A percentile compares a stretch with the other conserved stretches of the same genome.
These are phyloP conservation scores for Ophion slaviceki DNA, from an alignment of 2,888 invertebrate genomes.

Conservation along the genomic window DNA sequence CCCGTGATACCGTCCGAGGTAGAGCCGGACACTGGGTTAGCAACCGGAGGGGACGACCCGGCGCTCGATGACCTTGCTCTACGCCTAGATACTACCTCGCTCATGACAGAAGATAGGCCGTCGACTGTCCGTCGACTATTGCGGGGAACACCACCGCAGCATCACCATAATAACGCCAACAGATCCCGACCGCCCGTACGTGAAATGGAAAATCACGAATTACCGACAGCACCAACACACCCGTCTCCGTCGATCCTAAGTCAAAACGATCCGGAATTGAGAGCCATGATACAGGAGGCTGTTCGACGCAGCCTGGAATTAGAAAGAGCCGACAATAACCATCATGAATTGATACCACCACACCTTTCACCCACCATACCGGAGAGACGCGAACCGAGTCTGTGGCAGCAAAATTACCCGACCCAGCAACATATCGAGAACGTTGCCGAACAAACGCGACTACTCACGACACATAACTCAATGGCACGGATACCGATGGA, in stretches of 20 bases:
- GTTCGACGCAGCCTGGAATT: slow-evolving; percentile 15
- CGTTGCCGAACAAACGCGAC: background rate
- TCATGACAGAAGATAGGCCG: background rate
- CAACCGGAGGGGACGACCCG: background rate
- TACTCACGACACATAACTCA: background rate
- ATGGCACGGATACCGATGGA: background rate
- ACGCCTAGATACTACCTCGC: background rate
- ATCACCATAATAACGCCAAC: background rate
- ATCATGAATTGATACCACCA: slow-evolving; percentile 7
- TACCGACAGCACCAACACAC: background rate
- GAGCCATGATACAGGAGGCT: slow-evolving; percentile 32
- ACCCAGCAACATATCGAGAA: background rate
- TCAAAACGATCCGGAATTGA: slow-evolving; percentile 20
- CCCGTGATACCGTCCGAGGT: no score
- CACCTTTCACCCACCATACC: background rate
- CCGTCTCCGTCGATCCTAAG: slow-evolving; percentile 34
- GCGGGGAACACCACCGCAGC: background rate
- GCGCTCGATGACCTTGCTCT: background rate
- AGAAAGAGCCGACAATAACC: background rate
- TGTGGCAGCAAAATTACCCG: background rate
- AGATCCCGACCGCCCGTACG: background rate
- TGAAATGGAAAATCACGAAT: background rate
- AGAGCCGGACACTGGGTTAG: background rate
- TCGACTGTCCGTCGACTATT: background rate
- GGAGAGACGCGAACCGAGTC: no score